A percentile compares a stretch with the other conserved stretches of the same genome.
These are phyloP conservation scores for Chondrilla cf. caribensis DNA, from an alignment of 37 sponge, comb jelly and placozoan genomes.

Conservation along the genomic window DNA sequence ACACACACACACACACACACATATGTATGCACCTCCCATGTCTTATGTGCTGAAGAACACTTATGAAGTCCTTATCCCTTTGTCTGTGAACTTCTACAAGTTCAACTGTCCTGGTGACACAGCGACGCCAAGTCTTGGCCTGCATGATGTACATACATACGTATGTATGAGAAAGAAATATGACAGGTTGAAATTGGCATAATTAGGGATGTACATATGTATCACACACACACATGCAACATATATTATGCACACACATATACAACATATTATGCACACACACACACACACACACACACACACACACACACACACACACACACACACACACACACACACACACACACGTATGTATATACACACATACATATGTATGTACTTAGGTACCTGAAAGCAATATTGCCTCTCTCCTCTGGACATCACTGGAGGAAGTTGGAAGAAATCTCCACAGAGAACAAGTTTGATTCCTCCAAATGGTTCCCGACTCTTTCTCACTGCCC, in stretches of 20 bases:
- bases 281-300: too few relatives aligned
- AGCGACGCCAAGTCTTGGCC: slow-evolving; percentile 66
- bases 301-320: too few relatives aligned
- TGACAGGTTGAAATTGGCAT: too few relatives aligned
- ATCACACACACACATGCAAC: too few relatives aligned
- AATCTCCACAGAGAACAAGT: slow-evolving; percentile 87
- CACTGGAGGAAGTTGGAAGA: slow-evolving; percentile 86
- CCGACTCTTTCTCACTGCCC: slow-evolving; percentile 49
- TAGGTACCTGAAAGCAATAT: slow-evolving; percentile 80
- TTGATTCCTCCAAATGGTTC: slow-evolving; percentile 90
- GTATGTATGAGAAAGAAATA: too few relatives aligned
- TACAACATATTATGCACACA: too few relatives aligned
- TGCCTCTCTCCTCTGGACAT: slow-evolving; percentile 44
- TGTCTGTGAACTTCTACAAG: slow-evolving; percentile 73
- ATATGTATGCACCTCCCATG: slow-evolving; percentile 52
- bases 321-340: too few relatives aligned
- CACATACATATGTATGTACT: not conserved
- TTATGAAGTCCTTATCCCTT: slow-evolving; percentile 72
- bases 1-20: not conserved
- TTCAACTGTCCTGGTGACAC: slow-evolving; percentile 60
- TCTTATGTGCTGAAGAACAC: slow-evolving; percentile 74
- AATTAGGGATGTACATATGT: slow-evolving; percentile 1
- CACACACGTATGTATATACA: too few relatives aligned
- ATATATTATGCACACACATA: too few relatives aligned
- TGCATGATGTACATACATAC: slow-evolving; percentile 32